Conservation (phyloP, 1,140 invertebrate species). For the Cylas formicarius region DNA sequence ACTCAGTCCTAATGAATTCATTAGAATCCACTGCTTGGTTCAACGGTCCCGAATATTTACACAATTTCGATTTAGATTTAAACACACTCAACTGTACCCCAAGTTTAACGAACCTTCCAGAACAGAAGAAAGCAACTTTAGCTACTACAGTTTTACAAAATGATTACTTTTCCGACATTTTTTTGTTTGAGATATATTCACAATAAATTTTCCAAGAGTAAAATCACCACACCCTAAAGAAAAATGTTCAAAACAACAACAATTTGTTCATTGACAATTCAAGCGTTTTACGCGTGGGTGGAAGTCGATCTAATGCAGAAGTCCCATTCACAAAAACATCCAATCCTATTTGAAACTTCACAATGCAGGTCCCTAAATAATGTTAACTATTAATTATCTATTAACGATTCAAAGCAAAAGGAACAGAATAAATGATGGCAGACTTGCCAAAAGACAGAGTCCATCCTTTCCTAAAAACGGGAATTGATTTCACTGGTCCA, state of each 20-base stretch:
- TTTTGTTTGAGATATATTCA: neutral
- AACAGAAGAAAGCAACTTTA: neutral
- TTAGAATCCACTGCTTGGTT: slow-evolving; percentile 32
- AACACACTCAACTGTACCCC: neutral
- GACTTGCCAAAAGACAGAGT: slow-evolving; percentile 12
- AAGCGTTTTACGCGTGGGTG: slow-evolving; percentile 29
- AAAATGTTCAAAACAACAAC: slow-evolving; percentile 4
- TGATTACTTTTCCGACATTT: neutral
- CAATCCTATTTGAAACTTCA: slow-evolving; percentile 15
- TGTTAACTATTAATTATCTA: slow-evolving; percentile 16
- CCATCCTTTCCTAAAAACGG: slow-evolving; percentile 7
- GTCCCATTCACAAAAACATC: slow-evolving; percentile 21
- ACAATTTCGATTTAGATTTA: slow-evolving; percentile 5
- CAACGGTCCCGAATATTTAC: slow-evolving; percentile 10
- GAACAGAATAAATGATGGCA: slow-evolving; percentile 15
- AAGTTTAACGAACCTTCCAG: neutral
- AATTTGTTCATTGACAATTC: slow-evolving; percentile 20
- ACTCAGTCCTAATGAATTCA: slow-evolving; percentile 19
- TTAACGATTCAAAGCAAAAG: slow-evolving; percentile 6
- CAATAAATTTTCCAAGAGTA: slow-evolving; percentile 3
- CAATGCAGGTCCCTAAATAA: slow-evolving; percentile 10
- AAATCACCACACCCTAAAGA: neutral
- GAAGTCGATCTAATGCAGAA: slow-evolving; percentile 23
- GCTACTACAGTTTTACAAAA: neutral
- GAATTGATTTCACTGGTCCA: slow-evolving; percentile 21